These are phyloP conservation scores for Neoarius graeffei DNA, from an alignment of 2,113 vertebrate species.

Conservation along the genomic window DNA sequence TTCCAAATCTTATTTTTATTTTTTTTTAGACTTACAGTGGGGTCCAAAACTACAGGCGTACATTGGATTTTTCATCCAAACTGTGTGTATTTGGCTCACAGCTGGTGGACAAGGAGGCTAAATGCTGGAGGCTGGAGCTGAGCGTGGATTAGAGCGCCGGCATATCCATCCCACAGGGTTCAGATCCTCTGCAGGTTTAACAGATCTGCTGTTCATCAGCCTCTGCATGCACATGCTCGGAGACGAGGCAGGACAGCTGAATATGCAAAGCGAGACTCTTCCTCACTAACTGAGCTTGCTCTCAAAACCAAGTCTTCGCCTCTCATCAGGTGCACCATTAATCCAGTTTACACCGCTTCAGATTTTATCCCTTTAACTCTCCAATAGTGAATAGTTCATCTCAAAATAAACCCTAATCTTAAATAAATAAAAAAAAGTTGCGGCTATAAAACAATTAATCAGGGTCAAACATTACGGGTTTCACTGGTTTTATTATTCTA, in stretches of 20 bases:
- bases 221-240: slow-evolving; percentile 78
- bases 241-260: not conserved
- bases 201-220: slow-evolving; percentile 24
- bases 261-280: slow-evolving; percentile 41
- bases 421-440: not conserved
- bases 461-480: not conserved
- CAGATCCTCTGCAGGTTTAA: not conserved
- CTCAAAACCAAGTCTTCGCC: not conserved
- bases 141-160: not conserved
- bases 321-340: not conserved
- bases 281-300: slow-evolving; percentile 83
- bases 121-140: not conserved
- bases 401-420: not conserved
- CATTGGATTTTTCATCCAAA: no score
- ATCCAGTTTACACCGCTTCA: not conserved
- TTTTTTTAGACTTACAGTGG: not conserved
- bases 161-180: not conserved
- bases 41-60: no score
- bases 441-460: not conserved
- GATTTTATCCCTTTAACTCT: not conserved
- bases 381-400: not conserved
- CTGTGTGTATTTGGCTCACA: not conserved
- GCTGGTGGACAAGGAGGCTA: slow-evolving; percentile 11
- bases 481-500: not conserved
- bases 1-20: not conserved